Conservation (phyloP, 2,797 vertebrate species). For the Schizothorax lantsangensis region DNA sequence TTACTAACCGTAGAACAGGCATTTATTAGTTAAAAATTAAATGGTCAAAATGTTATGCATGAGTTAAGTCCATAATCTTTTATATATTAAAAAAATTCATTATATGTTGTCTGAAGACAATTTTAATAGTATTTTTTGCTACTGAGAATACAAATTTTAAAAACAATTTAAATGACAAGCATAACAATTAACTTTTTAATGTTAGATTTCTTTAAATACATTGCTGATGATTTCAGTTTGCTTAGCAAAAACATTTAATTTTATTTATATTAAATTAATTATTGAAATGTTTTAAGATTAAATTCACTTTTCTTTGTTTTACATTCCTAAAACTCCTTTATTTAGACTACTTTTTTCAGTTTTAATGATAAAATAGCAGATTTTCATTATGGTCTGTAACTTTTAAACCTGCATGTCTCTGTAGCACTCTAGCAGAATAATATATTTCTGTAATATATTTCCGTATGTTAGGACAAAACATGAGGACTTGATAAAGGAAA, state of each 20-base stretch:
- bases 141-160: no score
- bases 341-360: background rate
- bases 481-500: background rate
- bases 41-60: background rate
- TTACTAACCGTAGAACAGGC: background rate
- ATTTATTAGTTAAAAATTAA: background rate
- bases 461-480: background rate
- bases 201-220: background rate
- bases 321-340: background rate
- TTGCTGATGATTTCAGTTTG: background rate
- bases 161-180: no score
- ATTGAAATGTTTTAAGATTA: background rate
- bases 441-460: background rate
- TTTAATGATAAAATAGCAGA: background rate
- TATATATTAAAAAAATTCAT: background rate
- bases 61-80: background rate
- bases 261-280: no score
- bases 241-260: background rate
- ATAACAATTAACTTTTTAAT: background rate
- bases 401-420: background rate
- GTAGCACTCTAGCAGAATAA: background rate
- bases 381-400: background rate
- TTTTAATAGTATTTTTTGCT: no score
- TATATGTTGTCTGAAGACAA: background rate
- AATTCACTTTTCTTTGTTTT: background rate